These are phyloP conservation scores for Nanorana parkeri DNA, from an alignment of 2,113 vertebrate species.

Conservation along the genomic window DNA sequence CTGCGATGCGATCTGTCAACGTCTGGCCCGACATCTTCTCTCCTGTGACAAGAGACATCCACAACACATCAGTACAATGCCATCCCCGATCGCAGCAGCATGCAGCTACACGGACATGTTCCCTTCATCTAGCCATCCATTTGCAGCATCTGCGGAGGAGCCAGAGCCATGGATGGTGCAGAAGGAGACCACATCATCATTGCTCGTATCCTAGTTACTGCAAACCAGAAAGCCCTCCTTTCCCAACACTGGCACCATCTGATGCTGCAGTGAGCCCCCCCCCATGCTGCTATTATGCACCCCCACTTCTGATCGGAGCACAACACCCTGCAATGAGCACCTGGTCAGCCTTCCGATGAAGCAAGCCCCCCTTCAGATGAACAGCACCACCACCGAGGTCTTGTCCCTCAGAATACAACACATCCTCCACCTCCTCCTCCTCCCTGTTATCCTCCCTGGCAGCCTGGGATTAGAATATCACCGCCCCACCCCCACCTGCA, in stretches of 20 bases:
- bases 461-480: constrained; percentile 51
- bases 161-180: not conserved
- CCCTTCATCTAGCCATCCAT: not conserved
- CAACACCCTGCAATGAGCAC: constrained; percentile 25
- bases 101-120: not conserved
- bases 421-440: constrained; percentile 32
- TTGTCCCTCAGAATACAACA: constrained; percentile 35
- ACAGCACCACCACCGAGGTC: constrained; percentile 9
- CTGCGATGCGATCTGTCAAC: constrained; percentile 97
- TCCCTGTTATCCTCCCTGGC: constrained; percentile 25
- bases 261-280: not conserved
- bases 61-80: constrained; percentile 48
- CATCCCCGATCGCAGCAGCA: constrained; percentile 19
- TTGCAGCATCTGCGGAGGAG: too few species aligned
- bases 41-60: constrained; percentile 50
- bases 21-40: constrained; percentile 98
- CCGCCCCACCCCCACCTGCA: constrained; percentile 53
- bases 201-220: too few species aligned
- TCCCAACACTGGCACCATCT: not conserved
- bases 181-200: not conserved
- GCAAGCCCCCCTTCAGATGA: constrained; percentile 27
- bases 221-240: too few species aligned
- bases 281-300: too few species aligned
- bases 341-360: constrained; percentile 4
- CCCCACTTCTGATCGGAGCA: too few species aligned